Percentiles rank a stretch among this genome's conserved stretches.
Conservation (phyloP, 2,888 invertebrate species). For the Phoronis australis region DNA sequence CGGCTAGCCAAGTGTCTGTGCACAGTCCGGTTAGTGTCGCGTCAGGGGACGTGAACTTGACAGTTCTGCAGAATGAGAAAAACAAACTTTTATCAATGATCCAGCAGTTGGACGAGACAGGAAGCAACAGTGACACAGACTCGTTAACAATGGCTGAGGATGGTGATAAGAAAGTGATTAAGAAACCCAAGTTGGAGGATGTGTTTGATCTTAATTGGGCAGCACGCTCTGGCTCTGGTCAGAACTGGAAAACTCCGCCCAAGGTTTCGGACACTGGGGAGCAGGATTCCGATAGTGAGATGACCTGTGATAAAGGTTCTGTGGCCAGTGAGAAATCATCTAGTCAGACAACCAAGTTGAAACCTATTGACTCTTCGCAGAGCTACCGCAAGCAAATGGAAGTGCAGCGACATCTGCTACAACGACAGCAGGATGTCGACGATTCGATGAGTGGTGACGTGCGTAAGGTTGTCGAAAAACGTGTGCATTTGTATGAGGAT, state of each 20-base stretch:
- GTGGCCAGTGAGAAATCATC: background rate
- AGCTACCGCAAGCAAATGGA: constrained; percentile 44
- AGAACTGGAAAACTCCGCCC: no score
- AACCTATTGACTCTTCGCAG: constrained; percentile 27
- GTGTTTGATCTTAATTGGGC: constrained; percentile 9
- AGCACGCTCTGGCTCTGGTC: no score
- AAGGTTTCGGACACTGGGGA: background rate
- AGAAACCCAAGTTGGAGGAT: constrained; percentile 26
- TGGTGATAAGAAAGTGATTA: constrained; percentile 17
- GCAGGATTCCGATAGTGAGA: background rate
- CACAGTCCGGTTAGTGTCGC: no score
- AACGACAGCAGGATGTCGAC: background rate
- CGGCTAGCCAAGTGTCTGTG: no score
- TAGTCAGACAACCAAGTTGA: constrained; percentile 7
- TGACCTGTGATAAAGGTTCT: background rate
- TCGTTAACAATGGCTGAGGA: constrained; percentile 12
- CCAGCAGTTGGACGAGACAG: constrained; percentile 40
- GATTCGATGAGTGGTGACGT: background rate
- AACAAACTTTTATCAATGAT: constrained; percentile 43
- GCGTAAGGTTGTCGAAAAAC: background rate
- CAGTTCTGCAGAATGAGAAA: constrained; percentile 35
- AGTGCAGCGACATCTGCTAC: constrained; percentile 16
- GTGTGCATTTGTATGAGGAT: constrained; percentile 5
- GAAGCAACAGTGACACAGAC: constrained; percentile 31
- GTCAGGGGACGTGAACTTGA: no score